These are phyloP conservation scores for Synanthedon myopaeformis DNA, from an alignment of 2,888 invertebrate species.

Conservation along the genomic window DNA sequence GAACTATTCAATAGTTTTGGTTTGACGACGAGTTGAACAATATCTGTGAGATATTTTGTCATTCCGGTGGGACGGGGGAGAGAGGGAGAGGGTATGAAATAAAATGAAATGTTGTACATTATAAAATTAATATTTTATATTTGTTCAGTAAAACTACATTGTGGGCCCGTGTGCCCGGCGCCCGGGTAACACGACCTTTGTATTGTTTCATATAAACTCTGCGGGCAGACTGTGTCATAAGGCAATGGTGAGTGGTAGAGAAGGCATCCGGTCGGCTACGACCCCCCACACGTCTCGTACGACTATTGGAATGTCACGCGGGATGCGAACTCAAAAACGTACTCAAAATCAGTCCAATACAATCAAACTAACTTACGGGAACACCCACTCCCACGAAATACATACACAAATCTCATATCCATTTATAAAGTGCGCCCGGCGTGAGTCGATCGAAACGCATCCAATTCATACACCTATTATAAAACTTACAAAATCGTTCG, in stretches of 20 bases:
- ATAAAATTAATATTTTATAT: constrained; percentile 72
- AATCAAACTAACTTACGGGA: constrained; percentile 23
- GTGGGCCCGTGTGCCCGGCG: constrained; percentile 68
- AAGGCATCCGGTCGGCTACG: constrained; percentile 47
- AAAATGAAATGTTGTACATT: constrained; percentile 61
- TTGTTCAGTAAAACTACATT: constrained; percentile 71
- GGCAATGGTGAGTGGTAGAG: constrained; percentile 62
- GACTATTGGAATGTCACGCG: constrained; percentile 68
- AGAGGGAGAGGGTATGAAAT: constrained; percentile 11
- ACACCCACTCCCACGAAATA: constrained; percentile 38
- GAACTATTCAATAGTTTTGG: no score
- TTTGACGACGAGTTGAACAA: no score
- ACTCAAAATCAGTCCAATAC: no score
- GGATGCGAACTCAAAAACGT: constrained; percentile 52
- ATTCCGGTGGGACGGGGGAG: neutral
- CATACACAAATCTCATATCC: constrained; percentile 48
- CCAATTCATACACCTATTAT: constrained; percentile 56
- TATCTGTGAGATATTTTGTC: neutral
- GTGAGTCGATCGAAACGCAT: constrained; percentile 42
- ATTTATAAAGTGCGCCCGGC: constrained; percentile 27
- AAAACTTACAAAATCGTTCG: constrained; percentile 71
- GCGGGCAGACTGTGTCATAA: constrained; percentile 70
- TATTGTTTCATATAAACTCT: constrained; percentile 70
- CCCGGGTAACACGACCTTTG: constrained; percentile 71
- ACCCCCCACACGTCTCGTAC: constrained; percentile 23